A percentile compares a stretch with the other conserved stretches of the same genome.
Conservation (phyloP, 2,113 vertebrate genomes). For the Centropus bengalensis region DNA sequence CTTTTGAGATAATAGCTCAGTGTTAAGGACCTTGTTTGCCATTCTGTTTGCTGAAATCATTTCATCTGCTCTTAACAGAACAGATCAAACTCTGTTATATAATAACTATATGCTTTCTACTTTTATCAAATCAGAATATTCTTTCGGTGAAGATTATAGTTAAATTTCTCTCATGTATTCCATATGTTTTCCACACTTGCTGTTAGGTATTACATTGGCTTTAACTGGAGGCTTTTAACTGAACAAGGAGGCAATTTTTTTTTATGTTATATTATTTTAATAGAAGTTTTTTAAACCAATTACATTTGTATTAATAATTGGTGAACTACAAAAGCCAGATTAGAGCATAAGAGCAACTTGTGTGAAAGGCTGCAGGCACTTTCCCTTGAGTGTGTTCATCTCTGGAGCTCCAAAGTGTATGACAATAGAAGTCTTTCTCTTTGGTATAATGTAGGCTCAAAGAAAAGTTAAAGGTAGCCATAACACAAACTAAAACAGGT, state of each 20-base stretch:
- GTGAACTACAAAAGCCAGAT: not conserved
- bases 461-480: not conserved
- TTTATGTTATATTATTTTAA: not conserved
- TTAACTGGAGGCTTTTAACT: not conserved
- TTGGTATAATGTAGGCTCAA: not conserved
- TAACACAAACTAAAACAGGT: not conserved
- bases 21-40: not conserved
- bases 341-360: accelerated
- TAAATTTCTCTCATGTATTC: not conserved
- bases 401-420: not conserved
- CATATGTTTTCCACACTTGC: not conserved
- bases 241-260: not conserved
- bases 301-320: not conserved
- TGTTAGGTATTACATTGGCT: not conserved
- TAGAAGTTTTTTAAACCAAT: not conserved
- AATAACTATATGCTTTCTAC: not conserved
- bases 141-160: not conserved
- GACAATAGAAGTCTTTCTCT: not conserved
- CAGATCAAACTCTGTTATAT: not conserved
- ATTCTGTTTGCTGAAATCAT: not conserved
- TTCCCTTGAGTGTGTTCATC: not conserved
- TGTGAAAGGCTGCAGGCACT: not conserved
- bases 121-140: not conserved
- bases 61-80: not conserved
- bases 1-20: not conserved